Evolutionary conservation across 2,113 vertebrate species (phyloP), one percentile per base, ranked within the genome.

Genomic region (Hemichromis elongatus): DNA sequence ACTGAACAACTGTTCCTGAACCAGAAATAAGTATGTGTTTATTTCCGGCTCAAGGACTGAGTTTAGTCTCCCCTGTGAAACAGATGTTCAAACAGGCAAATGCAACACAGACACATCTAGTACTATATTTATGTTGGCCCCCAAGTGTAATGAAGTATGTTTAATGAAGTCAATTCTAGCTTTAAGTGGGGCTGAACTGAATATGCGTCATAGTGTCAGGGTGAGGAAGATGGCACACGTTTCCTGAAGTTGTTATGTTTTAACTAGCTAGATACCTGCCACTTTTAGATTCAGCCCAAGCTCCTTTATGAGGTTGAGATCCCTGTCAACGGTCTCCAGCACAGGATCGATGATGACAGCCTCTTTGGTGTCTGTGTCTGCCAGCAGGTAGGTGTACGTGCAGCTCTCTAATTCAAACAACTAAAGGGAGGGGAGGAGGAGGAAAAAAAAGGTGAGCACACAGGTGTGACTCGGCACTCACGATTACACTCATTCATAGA

Each of bases 311-410:
- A 98, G 83, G 12, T 95, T 92, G 12, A 96, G 92, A 63, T 98
- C 98, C 66, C 98, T 93, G 7, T 95, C 90, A 3, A 96, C 94
- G 0, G 96, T 98, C 86, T 98, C 97, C 94, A 98, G 94, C 1
- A 98, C 98, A 0, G 98, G 98, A 77, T 98, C 98, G 1, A 98
- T 97, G 66, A 98, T 92, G 19, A 98, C 24, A 0, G 98, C 98
- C 53, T 98, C 97, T 26, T 90, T 93, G 50, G 94, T 94, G 26
- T 95, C 91, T 1, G 33, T 0, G 81, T 98, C 97, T 4, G 96
- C 97, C 78, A 98, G 92, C 66, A 98, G 94, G 91, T 98, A 98
- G 0, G 97, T 97, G 92, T 98, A 98, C 0, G 97, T 98, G 91
- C 94, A 95, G 91, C 97, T 98, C 56, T 94, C 90, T 0, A 77